A percentile compares a stretch with the other conserved stretches of the same genome.
Evolutionary conservation across 1,140 invertebrate genomes (phyloP).

Genomic region (Probaryconus sp.): DNA sequence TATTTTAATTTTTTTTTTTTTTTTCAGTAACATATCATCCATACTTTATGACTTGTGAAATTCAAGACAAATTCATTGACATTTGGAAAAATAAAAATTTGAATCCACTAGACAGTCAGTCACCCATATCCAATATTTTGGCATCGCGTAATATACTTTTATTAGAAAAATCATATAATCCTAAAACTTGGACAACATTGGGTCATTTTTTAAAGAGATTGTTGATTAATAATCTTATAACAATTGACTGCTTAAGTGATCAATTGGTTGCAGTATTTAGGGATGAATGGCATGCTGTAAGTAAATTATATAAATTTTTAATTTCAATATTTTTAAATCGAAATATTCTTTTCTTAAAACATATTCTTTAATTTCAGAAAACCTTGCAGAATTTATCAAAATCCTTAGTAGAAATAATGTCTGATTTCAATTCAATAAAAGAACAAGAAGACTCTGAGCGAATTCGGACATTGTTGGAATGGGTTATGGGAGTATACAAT

Average conservation of each 20-base stretch:
- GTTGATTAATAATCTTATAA: slow-evolving; percentile 70
- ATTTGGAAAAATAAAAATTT: slow-evolving; percentile 69
- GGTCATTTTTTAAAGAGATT: slow-evolving; percentile 70
- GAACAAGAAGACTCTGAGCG: slow-evolving; percentile 65
- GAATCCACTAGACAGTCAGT: slow-evolving; percentile 54
- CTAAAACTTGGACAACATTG: slow-evolving; percentile 63
- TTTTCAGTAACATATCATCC: slow-evolving; percentile 67
- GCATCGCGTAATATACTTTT: slow-evolving; percentile 76
- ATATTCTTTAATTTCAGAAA: slow-evolving; percentile 54
- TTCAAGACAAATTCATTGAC: slow-evolving; percentile 69
- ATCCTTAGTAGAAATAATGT: slow-evolving; percentile 70
- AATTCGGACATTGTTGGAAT: slow-evolving; percentile 70
- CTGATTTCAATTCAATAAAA: slow-evolving; percentile 60
- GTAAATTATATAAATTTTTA: slow-evolving; percentile 19
- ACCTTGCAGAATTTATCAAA: slow-evolving; percentile 69
- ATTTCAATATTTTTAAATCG: slow-evolving; percentile 13
- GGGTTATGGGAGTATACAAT: slow-evolving; percentile 70
- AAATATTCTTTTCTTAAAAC: slow-evolving; percentile 10
- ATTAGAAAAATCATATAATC: slow-evolving; percentile 64
- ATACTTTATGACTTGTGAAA: slow-evolving; percentile 65
- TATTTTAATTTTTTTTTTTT: slow-evolving; percentile 9
- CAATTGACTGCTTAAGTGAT: slow-evolving; percentile 71
- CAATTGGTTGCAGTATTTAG: slow-evolving; percentile 76
- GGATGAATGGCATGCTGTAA: slow-evolving; percentile 75
- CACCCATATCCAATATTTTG: slow-evolving; percentile 68